These are phyloP conservation scores for Psittacula derbiana DNA, from an alignment of 2,797 vertebrate genomes.

Conservation along the genomic window DNA sequence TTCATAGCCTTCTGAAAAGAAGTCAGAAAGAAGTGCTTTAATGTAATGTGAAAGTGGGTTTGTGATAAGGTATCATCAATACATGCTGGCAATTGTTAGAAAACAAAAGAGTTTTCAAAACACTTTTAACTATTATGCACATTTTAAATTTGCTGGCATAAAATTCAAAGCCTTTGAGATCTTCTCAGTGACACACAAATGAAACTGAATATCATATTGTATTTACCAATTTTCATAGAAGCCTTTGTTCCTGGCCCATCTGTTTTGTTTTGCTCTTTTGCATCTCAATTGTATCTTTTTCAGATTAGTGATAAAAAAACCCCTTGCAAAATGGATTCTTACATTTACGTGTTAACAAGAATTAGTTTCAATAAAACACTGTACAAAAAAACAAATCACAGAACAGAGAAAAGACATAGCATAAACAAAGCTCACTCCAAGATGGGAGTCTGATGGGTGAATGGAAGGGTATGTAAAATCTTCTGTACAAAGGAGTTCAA, in stretches of 20 bases:
- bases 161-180: slow-evolving; percentile 50
- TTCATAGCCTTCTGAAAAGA: slow-evolving; percentile 80
- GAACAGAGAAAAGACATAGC: neutral
- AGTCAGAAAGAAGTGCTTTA: slow-evolving; percentile 50
- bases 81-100: neutral
- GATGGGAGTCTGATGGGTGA: neutral
- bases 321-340: neutral
- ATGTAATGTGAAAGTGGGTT: slow-evolving; percentile 31
- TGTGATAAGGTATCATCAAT: slow-evolving; percentile 21
- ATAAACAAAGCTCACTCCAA: neutral
- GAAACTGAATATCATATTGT: slow-evolving; percentile 25
- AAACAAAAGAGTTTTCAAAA: slow-evolving; percentile 46
- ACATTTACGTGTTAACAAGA: neutral
- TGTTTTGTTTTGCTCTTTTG: slow-evolving; percentile 20
- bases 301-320: neutral
- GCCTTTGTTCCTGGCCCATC: slow-evolving; percentile 28
- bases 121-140: slow-evolving; percentile 4
- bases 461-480: neutral
- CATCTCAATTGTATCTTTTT: neutral
- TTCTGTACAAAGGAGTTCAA: neutral
- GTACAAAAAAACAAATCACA: neutral
- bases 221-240: slow-evolving; percentile 6
- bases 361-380: neutral
- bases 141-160: slow-evolving; percentile 45
- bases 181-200: slow-evolving; percentile 37